phyloP scores from a whole-genome alignment of 1,140 invertebrate genomes.

The Tetragonula clypearis region DNA sequence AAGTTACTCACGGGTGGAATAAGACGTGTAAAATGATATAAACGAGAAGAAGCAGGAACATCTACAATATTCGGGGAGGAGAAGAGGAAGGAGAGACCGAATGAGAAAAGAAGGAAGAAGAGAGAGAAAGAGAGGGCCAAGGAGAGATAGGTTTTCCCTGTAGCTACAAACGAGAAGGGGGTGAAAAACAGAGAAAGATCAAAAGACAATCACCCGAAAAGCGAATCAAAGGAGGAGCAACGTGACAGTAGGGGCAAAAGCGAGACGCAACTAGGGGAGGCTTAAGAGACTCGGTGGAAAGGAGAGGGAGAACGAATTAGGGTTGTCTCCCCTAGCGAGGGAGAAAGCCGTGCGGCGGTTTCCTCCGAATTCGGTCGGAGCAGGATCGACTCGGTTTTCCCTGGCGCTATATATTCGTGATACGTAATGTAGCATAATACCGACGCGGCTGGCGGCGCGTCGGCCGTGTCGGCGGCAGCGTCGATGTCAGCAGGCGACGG shows the following conservation, averaged over 20 bases:
- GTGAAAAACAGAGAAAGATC: constrained; percentile 36
- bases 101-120: neutral
- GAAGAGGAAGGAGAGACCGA: neutral
- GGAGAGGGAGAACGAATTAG: constrained; percentile 35
- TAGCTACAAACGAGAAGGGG: neutral
- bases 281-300: constrained; percentile 5
- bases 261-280: neutral
- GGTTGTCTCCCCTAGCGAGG: constrained; percentile 42
- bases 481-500: constrained; percentile 50
- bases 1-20: neutral
- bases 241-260: neutral
- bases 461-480: constrained; percentile 42
- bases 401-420: constrained; percentile 50
- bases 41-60: neutral
- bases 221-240: constrained; percentile 8
- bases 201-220: constrained; percentile 34
- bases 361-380: constrained; percentile 46
- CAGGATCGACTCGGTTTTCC: constrained; percentile 58
- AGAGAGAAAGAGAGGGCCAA: neutral
- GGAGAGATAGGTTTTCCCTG: neutral
- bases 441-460: constrained; percentile 43
- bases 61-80: neutral
- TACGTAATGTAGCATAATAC: constrained; percentile 66
- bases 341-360: constrained; percentile 20
- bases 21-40: neutral